These are phyloP conservation scores for Cataglyphis altisquamis DNA, from an alignment of 2,888 invertebrate genomes.

Conservation along the genomic window DNA sequence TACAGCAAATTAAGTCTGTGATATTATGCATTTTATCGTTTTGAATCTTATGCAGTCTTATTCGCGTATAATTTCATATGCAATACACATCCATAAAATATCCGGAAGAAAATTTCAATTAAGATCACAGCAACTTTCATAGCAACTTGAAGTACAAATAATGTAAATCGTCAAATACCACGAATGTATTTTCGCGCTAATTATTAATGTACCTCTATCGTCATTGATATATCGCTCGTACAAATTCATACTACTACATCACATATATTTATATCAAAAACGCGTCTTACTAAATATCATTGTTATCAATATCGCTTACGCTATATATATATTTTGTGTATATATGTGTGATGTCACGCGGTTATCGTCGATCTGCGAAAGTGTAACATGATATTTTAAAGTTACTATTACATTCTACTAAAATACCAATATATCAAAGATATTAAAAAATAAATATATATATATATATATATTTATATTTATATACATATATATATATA, in stretches of 20 bases:
- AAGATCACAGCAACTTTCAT: conserved; percentile 44
- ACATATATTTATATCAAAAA: conserved; percentile 30
- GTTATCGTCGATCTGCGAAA: conserved; percentile 34
- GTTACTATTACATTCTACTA: conserved; percentile 43
- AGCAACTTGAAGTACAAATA: neutral
- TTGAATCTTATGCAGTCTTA: conserved; percentile 47
- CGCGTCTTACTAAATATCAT: conserved; percentile 39
- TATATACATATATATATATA: neutral
- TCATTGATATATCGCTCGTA: conserved; percentile 47
- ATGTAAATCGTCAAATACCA: conserved; percentile 3
- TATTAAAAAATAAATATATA: conserved; percentile 54
- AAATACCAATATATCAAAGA: conserved; percentile 55
- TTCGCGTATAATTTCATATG: conserved; percentile 39
- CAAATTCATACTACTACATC: conserved; percentile 32
- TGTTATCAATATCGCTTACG: conserved; percentile 14
- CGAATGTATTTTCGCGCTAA: neutral
- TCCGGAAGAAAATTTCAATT: conserved; percentile 35
- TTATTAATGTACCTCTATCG: conserved; percentile 33
- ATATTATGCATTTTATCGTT: conserved; percentile 33
- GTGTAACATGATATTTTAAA: conserved; percentile 37
- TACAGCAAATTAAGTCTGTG: conserved; percentile 30
- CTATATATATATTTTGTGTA: conserved; percentile 48
- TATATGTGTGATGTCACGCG: conserved; percentile 33
- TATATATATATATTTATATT: conserved; percentile 5
- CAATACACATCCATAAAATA: conserved; percentile 28